A percentile compares a stretch with the other conserved stretches of the same genome.
phyloP scores from a whole-genome alignment of 2,888 invertebrate genomes.

The Dryocosmus kuriphilus region DNA sequence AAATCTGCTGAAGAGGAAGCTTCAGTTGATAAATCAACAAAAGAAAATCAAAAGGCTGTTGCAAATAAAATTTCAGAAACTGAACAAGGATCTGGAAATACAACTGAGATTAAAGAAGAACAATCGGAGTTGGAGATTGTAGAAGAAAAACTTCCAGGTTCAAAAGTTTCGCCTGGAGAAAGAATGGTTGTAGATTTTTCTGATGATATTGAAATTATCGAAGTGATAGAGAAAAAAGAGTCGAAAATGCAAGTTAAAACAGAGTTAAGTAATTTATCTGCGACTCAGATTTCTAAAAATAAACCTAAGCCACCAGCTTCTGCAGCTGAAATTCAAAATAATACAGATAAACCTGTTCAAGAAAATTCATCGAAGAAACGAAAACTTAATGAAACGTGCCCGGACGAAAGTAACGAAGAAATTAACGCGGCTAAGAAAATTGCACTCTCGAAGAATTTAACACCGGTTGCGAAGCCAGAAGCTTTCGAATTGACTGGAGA shows the following conservation, averaged over 20 bases:
- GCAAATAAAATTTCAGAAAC: background rate
- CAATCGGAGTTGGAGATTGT: background rate
- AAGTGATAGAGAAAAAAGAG: background rate
- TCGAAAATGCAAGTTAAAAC: background rate
- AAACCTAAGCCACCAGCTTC: background rate
- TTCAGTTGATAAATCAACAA: background rate
- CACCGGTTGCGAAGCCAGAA: background rate
- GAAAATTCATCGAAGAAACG: slow-evolving; percentile 12
- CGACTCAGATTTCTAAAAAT: background rate
- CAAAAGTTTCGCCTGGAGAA: background rate
- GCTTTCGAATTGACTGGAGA: background rate
- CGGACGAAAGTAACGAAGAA: background rate
- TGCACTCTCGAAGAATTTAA: background rate
- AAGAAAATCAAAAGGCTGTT: background rate
- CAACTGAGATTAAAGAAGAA: background rate
- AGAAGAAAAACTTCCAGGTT: background rate
- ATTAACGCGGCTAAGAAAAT: background rate
- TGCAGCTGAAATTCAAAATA: background rate
- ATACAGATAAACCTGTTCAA: background rate
- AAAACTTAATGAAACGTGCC: background rate
- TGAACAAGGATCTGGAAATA: background rate
- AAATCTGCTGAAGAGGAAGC: background rate
- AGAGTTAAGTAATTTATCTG: background rate
- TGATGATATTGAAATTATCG: slow-evolving; percentile 1
- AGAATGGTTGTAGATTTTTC: background rate